Base-by-base conservation (phyloP, 2,113 vertebrate species). In the Periophthalmodon schlosseri region DNA sequence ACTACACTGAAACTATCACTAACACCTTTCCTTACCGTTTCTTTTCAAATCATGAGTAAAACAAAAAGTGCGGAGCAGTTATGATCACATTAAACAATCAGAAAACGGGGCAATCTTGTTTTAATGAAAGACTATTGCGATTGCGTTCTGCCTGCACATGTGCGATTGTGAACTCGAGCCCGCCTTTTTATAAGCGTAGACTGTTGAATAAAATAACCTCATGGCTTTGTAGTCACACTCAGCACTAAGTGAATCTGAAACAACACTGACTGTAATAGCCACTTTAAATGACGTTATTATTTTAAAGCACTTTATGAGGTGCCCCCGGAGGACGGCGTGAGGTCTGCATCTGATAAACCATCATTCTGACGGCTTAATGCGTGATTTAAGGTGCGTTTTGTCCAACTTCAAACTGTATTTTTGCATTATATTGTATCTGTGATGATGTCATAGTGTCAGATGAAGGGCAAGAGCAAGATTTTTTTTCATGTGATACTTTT, bases 241-340 rank as follows among this genome's bases (percentile, higher is more conserved):
- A 5, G 57, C 70, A 28, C 49, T 52, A 28, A 69, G 74, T 76
- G 80, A 84, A 85, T 85, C 76, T 72, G 71, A 82, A 65, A 73
- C 75, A 77, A 85, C 88, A 82, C 13, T 75, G 83, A 88, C 69
- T 88, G 82, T 88, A 87, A 90, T 76, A 78, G 86, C 82, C 86
- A 84, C 82, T 86, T 86, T 77, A 80, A 84, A 82, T 73, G 75
- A 68, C 67, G 80, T 87, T 87, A 84, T 88, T 90, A 87, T 88
- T 90, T 88, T 80, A 86, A 86, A 85, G 88, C 81, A 65, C 78
- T 81, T 83, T 78, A 80, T 28, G 74, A 75, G 75, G 58, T 49
- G 72, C 81, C 84, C 39, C 78, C 64, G 81, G 83, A 72, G 14
- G 56, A 52, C 70, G 24, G 72, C 46, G 34, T 18, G 72, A 72